These are phyloP conservation scores for Nebria ingens DNA, from an alignment of 1,140 invertebrate genomes.

Conservation along the genomic window DNA sequence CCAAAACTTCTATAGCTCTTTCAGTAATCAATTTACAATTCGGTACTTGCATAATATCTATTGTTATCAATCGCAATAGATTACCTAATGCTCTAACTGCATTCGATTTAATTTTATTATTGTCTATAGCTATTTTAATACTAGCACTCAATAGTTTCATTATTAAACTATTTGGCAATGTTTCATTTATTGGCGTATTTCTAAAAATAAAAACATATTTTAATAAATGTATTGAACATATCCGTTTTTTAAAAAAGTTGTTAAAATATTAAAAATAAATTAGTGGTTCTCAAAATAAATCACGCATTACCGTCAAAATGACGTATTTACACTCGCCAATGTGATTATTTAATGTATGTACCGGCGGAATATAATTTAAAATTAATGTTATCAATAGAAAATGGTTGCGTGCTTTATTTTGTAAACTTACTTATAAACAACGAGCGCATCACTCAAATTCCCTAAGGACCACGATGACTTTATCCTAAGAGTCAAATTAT, in stretches of 20 bases:
- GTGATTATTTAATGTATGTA: no score
- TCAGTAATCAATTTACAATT: constrained; percentile 39
- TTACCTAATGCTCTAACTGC: constrained; percentile 70
- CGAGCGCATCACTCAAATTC: constrained; percentile 69
- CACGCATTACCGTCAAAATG: no score
- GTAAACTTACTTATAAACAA: constrained; percentile 44
- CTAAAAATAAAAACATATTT: constrained; percentile 30
- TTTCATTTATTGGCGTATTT: constrained; percentile 45
- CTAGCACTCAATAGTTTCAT: constrained; percentile 54
- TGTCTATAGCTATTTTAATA: constrained; percentile 52
- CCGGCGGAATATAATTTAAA: no score
- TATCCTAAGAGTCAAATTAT: constrained; percentile 52
- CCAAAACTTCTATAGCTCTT: constrained; percentile 47
- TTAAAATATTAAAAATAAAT: no score
- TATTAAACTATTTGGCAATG: constrained; percentile 55
- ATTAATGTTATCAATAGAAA: neutral
- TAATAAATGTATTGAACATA: no score
- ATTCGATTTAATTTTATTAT: constrained; percentile 72
- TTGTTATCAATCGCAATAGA: constrained; percentile 53
- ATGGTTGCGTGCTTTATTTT: neutral
- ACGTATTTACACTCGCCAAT: no score
- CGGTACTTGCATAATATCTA: constrained; percentile 38
- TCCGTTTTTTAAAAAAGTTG: no score
- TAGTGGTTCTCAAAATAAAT: no score
- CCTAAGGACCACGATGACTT: constrained; percentile 78